A percentile compares a stretch with the other conserved stretches of the same genome.
Conservation (phyloP, 2,797 vertebrate genomes). For the Rhabdomys pumilio region DNA sequence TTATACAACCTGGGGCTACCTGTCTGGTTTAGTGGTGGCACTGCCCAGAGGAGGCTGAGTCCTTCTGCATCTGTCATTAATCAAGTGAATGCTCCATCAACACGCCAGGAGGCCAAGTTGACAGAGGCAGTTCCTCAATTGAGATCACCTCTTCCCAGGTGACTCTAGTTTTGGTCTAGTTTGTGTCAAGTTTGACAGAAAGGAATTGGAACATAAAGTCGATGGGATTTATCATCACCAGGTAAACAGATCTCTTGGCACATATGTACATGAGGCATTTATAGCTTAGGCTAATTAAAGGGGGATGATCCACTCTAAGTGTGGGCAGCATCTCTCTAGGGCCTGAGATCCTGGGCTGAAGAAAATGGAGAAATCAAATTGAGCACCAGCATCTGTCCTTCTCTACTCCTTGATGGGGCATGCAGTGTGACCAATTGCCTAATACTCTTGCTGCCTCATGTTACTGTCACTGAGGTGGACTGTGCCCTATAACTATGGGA, state of each 20-base stretch:
- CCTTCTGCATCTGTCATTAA: background rate
- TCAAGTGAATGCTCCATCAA: background rate
- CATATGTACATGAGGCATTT: background rate
- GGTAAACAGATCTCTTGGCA: background rate
- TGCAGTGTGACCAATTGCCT: background rate
- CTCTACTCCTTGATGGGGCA: background rate
- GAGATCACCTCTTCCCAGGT: background rate
- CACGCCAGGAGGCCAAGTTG: background rate
- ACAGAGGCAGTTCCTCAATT: background rate
- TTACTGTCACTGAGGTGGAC: background rate
- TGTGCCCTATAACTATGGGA: background rate
- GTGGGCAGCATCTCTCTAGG: background rate
- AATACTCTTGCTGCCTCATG: background rate
- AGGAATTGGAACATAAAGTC: background rate
- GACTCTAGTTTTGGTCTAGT: background rate
- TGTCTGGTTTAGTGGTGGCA: background rate
- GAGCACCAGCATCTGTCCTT: no score
- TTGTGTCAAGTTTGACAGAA: background rate
- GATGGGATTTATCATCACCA: background rate
- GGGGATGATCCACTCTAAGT: background rate
- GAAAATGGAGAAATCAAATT: background rate
- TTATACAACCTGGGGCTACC: background rate
- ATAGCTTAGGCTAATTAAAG: background rate
- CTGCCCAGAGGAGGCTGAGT: background rate
- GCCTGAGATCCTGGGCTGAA: background rate